Base-by-base conservation (phyloP, 1,140 invertebrate species). In the Diploscapter pachys region DNA sequence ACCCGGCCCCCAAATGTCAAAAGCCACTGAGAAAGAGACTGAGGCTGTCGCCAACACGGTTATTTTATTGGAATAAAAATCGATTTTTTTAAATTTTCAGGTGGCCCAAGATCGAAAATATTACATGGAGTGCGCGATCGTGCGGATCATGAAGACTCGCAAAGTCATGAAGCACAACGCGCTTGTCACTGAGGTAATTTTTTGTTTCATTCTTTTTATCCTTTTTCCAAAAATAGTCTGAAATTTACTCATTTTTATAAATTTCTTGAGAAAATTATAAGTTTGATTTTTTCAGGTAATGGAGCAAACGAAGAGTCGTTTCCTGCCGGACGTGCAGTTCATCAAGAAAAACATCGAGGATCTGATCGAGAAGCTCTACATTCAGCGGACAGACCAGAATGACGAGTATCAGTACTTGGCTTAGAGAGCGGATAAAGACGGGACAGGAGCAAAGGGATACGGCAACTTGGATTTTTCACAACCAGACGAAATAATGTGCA, bases 281-380 rank as follows among this genome's bases (percentile, higher is more conserved):
- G 9, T 9, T 3, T 51, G 11, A 8, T 77, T 77, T 75, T 87
- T 88, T 31, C 86, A 93, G 92, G 92, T 94, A 56, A 91, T 96
- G 73, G 91, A 91, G 64, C 92, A 96, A 85, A 93, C 93, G 9
- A 91, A 92, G 84, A 90, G 92, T 5, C 91, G 92, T 48, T 98
- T 98, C 89, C 91, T 92, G 48, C 96, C 96, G 11, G 95, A 92
- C 69, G 92, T 98, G 69, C 90, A 91, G 56, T 93, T 98, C 91
- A 97, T 98, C 71, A 98, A 98, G 87, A 98, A 98, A 86, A 96
- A 93, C 83, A 96, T 98, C 82, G 95, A 98, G 88, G 91, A 93
- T 3, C 88, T 98, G 65, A 98, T 98, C 84, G 95, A 98, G 86
- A 97, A 97, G 88, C 93, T 96, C 85, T 98, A 98, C 87, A 90